These are phyloP conservation scores for Eublepharis macularius DNA, from an alignment of 2,113 vertebrate genomes.

Conservation along the genomic window DNA sequence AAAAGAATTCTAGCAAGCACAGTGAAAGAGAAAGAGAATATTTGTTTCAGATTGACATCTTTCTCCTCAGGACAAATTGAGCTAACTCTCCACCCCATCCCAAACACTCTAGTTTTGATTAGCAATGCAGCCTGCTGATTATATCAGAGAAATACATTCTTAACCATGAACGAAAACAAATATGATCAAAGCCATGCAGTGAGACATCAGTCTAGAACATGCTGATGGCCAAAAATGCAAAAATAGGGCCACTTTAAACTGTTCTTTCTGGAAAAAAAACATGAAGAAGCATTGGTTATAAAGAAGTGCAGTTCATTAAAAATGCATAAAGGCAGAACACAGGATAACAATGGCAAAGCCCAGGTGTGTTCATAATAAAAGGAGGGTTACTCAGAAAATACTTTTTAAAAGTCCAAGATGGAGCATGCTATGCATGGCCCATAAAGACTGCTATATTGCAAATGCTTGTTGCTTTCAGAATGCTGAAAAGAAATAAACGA, in stretches of 20 bases:
- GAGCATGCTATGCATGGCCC: background rate
- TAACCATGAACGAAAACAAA: background rate
- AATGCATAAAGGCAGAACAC: conserved; percentile 19
- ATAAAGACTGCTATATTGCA: background rate
- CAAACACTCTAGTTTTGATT: background rate
- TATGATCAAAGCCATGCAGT: background rate
- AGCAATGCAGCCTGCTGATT: background rate
- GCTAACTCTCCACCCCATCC: background rate
- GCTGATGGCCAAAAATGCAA: conserved; percentile 6
- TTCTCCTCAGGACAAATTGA: background rate
- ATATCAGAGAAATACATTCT: background rate
- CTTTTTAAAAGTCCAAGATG: background rate
- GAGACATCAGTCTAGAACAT: background rate
- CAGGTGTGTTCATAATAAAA: background rate
- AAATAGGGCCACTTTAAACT: background rate
- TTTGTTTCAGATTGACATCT: background rate
- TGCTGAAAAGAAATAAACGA: background rate
- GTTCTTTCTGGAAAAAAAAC: conserved; percentile 1
- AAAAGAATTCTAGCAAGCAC: conserved; percentile 56
- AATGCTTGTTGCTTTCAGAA: background rate
- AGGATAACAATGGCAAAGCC: background rate
- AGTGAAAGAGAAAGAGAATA: conserved; percentile 33
- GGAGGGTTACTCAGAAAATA: background rate
- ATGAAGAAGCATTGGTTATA: conserved; percentile 4
- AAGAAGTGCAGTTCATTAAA: conserved; percentile 21